These are phyloP conservation scores for Turritopsis rubra DNA, from an alignment of 30 jellyfish, hydroid and myxozoan genomes.

Conservation along the genomic window DNA sequence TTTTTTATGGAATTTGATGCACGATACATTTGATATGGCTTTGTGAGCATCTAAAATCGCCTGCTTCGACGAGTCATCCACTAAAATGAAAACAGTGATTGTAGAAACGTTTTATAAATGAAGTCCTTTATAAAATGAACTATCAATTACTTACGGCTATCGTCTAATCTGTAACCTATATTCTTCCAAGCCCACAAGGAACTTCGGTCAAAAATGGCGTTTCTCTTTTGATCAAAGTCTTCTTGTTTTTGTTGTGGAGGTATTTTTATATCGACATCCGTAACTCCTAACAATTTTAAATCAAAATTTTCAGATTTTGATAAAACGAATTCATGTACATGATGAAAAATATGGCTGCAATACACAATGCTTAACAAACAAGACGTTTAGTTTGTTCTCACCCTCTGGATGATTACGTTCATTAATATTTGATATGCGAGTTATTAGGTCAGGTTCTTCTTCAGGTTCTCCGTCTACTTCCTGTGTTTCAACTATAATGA, in stretches of 20 bases:
- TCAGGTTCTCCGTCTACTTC: no score
- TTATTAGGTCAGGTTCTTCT: not conserved
- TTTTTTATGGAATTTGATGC: not conserved
- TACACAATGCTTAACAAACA: no score
- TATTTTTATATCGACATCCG: not conserved
- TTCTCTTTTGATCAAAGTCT: not conserved
- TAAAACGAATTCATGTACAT: no score
- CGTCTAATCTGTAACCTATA: not conserved
- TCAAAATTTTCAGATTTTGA: no score
- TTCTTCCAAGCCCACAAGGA: not conserved
- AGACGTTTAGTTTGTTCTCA: no score
- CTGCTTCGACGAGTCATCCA: not conserved
- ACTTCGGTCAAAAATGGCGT: not conserved
- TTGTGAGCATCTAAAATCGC: not conserved
- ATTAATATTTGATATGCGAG: not conserved
- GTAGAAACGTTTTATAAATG: not conserved
- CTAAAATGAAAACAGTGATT: not conserved
- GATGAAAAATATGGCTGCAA: no score
- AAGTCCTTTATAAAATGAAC: no score
- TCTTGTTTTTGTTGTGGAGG: not conserved
- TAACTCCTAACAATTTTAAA: not conserved
- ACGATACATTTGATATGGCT: not conserved
- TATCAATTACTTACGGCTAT: not conserved
- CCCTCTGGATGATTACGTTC: not conserved
- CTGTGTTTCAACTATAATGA: no score